Evolutionary conservation across 2,888 invertebrate genomes (phyloP).

Genomic region (Euplexia lucipara): DNA sequence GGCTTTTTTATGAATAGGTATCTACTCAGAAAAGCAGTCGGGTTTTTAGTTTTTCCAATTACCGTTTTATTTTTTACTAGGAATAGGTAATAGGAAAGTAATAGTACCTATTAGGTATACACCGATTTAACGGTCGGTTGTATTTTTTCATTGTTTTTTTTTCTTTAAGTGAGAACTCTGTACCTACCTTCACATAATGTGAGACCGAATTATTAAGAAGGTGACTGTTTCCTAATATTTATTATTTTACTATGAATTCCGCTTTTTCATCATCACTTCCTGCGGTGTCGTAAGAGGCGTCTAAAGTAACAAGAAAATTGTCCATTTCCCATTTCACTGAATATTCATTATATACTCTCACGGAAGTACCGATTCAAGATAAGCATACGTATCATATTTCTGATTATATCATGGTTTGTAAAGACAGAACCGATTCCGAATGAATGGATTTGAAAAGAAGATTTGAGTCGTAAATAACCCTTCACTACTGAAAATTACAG

Average conservation of each 20-base stretch:
- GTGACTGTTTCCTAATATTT: conserved; percentile 2
- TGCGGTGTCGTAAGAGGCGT: conserved; percentile 21
- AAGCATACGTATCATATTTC: conserved; percentile 35
- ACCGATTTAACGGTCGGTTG: too few species aligned
- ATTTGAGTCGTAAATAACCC: conserved; percentile 44
- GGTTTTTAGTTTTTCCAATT: too few species aligned
- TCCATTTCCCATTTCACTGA: conserved; percentile 41
- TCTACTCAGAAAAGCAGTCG: too few species aligned
- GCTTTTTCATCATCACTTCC: conserved; percentile 4
- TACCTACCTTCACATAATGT: too few species aligned
- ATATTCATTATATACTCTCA: conserved; percentile 46
- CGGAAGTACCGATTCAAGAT: conserved; percentile 33
- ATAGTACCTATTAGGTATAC: too few species aligned
- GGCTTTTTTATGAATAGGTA: too few species aligned
- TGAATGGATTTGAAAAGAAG: conserved; percentile 32
- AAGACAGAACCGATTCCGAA: background rate
- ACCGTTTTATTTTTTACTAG: too few species aligned
- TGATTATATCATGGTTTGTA: conserved; percentile 22
- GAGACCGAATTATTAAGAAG: background rate
- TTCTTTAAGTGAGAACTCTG: too few species aligned
- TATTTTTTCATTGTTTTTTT: too few species aligned
- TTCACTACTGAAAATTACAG: conserved; percentile 51
- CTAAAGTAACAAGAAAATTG: conserved; percentile 44
- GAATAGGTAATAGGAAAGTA: too few species aligned
- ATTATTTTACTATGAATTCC: conserved; percentile 10